Evolutionary conservation across 2,113 vertebrate genomes (phyloP).

Genomic region (Baryphthengus martii): DNA sequence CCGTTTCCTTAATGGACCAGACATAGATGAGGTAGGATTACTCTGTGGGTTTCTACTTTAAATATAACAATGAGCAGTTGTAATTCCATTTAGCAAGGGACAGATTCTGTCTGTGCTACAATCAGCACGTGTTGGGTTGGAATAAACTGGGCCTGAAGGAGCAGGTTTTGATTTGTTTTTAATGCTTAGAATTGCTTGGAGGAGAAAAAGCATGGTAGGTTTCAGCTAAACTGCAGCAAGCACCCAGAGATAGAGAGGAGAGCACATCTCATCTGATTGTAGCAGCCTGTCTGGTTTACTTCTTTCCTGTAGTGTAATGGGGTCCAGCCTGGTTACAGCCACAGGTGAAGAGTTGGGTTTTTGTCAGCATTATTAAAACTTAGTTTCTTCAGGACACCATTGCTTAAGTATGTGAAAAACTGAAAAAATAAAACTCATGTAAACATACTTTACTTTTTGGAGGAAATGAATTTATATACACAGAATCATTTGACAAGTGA

Average conservation of each 20-base stretch:
- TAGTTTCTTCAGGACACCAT: neutral
- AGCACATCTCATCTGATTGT: neutral
- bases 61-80: neutral
- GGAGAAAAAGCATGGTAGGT: neutral
- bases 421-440: neutral
- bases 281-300: neutral
- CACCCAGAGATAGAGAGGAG: accelerated
- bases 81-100: neutral
- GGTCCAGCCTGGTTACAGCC: neutral
- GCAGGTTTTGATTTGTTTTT: neutral
- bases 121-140: neutral
- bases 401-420: neutral
- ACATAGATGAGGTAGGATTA: constrained; percentile 78
- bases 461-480: neutral
- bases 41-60: neutral
- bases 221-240: neutral
- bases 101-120: neutral
- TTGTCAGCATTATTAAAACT: neutral
- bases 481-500: neutral
- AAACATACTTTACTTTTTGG: neutral
- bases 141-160: neutral
- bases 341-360: neutral
- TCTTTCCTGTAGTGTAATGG: neutral
- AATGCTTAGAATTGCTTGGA: neutral
- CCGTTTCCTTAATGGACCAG: constrained; percentile 71